phyloP scores from a whole-genome alignment of 1,140 invertebrate species.

The Spodoptera frugiperda region DNA sequence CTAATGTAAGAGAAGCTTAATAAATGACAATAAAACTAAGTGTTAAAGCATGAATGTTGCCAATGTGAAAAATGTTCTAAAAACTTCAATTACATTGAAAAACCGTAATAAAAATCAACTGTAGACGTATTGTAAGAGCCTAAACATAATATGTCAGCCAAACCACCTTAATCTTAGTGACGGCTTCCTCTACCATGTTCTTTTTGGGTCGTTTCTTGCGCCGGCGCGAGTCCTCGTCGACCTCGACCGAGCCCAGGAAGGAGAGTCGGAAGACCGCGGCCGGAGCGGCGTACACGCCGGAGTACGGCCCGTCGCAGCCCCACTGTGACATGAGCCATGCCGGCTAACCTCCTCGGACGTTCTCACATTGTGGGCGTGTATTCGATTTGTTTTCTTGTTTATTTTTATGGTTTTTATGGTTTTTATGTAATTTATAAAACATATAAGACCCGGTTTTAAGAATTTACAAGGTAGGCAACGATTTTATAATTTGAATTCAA shows the following conservation, averaged over 20 bases:
- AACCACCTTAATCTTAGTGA: constrained; percentile 97
- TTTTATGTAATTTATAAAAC: neutral
- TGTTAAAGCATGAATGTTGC: too few species aligned
- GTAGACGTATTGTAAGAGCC: neutral
- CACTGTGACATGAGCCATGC: constrained; percentile 71
- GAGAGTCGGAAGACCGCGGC: constrained; percentile 93
- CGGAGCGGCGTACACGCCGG: constrained; percentile 82
- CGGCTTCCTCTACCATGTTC: constrained; percentile 98
- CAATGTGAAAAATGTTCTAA: too few species aligned
- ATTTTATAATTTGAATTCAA: too few species aligned
- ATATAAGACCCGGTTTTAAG: too few species aligned
- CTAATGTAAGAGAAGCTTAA: too few species aligned
- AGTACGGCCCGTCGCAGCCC: constrained; percentile 82
- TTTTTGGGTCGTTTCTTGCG: constrained; percentile 93
- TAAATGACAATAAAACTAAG: too few species aligned
- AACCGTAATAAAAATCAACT: too few species aligned
- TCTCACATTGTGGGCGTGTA: constrained; percentile 68
- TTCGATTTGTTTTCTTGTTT: constrained; percentile 49
- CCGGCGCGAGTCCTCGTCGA: constrained; percentile 92
- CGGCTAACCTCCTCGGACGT: constrained; percentile 84
- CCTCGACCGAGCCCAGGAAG: constrained; percentile 94
- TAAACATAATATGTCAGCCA: constrained; percentile 52
- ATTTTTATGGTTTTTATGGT: neutral
- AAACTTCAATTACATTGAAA: too few species aligned
- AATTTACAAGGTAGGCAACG: neutral